phyloP scores from a whole-genome alignment of 2,113 vertebrate species.

The Xenus cinereus region DNA sequence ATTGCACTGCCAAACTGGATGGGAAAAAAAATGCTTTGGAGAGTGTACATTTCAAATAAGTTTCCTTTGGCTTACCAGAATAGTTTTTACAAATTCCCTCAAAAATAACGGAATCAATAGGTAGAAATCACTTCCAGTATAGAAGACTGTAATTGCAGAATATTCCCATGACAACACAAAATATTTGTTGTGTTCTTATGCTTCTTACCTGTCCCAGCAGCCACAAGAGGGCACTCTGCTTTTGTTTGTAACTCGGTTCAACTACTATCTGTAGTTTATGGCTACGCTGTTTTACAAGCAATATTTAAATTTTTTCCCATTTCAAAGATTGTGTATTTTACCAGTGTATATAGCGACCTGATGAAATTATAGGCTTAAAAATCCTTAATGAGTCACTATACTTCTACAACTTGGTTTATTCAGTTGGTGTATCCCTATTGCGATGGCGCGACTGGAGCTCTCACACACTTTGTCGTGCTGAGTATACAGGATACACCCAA shows the following conservation, averaged over 20 bases:
- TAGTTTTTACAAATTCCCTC: background rate
- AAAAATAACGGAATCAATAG: background rate
- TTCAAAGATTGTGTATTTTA: background rate
- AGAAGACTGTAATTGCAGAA: background rate
- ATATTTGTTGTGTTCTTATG: rapidly evolving
- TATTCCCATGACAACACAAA: background rate
- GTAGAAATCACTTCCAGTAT: background rate
- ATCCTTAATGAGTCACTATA: background rate
- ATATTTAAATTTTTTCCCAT: background rate
- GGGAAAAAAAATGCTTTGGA: background rate
- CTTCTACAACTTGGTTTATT: background rate
- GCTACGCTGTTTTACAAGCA: background rate
- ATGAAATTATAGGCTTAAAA: background rate
- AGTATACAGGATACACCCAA: background rate
- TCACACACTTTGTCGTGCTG: background rate
- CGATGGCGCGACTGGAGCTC: rapidly evolving
- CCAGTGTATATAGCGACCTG: background rate
- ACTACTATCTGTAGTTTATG: rapidly evolving
- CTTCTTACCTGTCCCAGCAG: background rate
- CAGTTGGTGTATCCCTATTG: rapidly evolving
- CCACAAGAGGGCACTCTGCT: slow-evolving; percentile 81
- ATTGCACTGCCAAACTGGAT: background rate
- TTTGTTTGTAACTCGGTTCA: slow-evolving; percentile 27
- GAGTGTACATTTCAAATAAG: background rate
- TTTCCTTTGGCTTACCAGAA: background rate